Conservation (phyloP, 2,888 invertebrate genomes). For the Priocnemis perturbator region DNA sequence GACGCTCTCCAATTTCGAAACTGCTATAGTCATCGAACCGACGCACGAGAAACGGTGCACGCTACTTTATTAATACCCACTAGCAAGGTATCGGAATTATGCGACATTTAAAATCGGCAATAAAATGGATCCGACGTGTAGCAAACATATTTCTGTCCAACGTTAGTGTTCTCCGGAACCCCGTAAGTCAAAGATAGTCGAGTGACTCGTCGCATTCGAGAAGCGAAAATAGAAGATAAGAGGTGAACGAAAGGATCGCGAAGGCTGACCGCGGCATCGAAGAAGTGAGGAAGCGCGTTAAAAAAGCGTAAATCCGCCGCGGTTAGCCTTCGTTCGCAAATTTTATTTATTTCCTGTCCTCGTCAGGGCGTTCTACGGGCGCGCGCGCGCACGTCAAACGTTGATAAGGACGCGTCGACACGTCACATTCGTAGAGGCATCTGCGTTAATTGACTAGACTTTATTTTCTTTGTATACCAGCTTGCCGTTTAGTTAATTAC, state of each 20-base stretch:
- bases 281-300: constrained; percentile 57
- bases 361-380: constrained; percentile 41
- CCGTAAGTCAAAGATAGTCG: constrained; percentile 27
- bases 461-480: constrained; percentile 48
- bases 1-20: no score
- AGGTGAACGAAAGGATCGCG: constrained; percentile 13
- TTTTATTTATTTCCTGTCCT: constrained; percentile 14
- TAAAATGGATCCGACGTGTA: neutral
- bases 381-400: constrained; percentile 42
- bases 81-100: constrained; percentile 4
- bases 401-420: constrained; percentile 30
- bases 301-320: constrained; percentile 39
- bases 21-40: no score
- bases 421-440: constrained; percentile 68
- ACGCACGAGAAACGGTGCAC: no score
- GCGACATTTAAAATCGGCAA: constrained; percentile 14
- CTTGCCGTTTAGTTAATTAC: constrained; percentile 3
- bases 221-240: constrained; percentile 24
- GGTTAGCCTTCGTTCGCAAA: constrained; percentile 42
- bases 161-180: constrained; percentile 13
- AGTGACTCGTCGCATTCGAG: constrained; percentile 19
- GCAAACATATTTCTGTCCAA: neutral
- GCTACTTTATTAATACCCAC: no score
- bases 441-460: constrained; percentile 73
- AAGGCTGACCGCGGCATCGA: constrained; percentile 44